phyloP scores from a whole-genome alignment of 2,797 vertebrate genomes.

The Lepilemur septentrionalis region DNA sequence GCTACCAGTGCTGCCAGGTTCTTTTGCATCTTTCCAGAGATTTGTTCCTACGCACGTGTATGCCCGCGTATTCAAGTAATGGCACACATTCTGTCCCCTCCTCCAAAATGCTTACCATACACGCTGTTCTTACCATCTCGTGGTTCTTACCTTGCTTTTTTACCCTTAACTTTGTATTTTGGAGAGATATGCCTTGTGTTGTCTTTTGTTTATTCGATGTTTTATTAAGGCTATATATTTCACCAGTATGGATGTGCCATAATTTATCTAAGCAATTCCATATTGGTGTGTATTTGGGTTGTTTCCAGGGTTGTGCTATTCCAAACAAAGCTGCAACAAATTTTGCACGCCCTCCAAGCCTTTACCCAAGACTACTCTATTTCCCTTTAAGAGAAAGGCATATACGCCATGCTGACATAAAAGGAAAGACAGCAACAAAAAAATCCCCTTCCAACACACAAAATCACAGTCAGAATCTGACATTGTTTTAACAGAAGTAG shows the following conservation, averaged over 20 bases:
- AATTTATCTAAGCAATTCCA: conserved; percentile 9
- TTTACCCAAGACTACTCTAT: neutral
- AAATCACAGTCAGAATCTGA: neutral
- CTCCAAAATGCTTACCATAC: neutral
- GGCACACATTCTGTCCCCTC: neutral
- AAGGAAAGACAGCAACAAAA: neutral
- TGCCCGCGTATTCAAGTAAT: too few relatives aligned
- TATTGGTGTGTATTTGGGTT: neutral
- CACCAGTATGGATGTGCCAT: neutral
- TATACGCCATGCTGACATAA: neutral
- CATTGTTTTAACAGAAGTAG: neutral
- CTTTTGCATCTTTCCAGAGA: neutral
- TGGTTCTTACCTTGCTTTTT: neutral
- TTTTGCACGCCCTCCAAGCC: neutral
- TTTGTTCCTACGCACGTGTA: neutral
- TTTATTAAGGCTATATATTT: neutral
- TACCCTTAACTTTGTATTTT: neutral
- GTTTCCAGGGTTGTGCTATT: neutral
- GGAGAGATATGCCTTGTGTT: neutral
- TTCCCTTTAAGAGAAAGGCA: conserved; percentile 45
- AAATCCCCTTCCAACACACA: neutral
- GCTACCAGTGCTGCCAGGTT: neutral
- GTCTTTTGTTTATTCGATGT: neutral
- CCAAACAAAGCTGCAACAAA: conserved; percentile 7
- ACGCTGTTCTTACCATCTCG: neutral